Evolutionary conservation across 1,140 invertebrate genomes (phyloP).

Genomic region (Dinoponera quadriceps): DNA sequence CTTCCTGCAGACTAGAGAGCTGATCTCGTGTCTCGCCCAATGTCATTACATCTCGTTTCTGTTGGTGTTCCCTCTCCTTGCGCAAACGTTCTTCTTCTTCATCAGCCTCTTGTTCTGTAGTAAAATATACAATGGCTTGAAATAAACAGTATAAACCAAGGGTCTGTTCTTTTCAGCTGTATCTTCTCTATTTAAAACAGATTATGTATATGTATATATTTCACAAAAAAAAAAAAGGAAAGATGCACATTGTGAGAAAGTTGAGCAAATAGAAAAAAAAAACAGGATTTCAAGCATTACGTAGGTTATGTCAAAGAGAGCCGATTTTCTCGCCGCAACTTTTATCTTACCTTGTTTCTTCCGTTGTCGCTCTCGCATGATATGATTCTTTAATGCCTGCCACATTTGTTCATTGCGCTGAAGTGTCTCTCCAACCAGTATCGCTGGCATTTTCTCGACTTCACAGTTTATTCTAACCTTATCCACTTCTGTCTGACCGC

Average conservation of each 20-base stretch:
- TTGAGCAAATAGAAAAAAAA: too few relatives aligned
- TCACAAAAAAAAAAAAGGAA: too few relatives aligned
- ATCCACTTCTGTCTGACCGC: too few relatives aligned
- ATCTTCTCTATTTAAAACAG: too few relatives aligned
- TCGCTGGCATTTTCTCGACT: slow-evolving; percentile 86
- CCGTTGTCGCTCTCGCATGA: slow-evolving; percentile 94
- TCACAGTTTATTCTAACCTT: neutral
- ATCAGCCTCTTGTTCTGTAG: slow-evolving; percentile 94
- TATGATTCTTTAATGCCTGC: slow-evolving; percentile 94
- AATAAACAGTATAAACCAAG: too few relatives aligned
- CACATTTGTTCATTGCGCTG: slow-evolving; percentile 94
- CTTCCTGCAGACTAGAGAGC: slow-evolving; percentile 92
- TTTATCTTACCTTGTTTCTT: slow-evolving; percentile 92
- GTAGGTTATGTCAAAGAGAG: too few relatives aligned
- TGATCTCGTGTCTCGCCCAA: slow-evolving; percentile 96
- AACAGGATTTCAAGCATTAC: too few relatives aligned
- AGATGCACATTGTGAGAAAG: too few relatives aligned
- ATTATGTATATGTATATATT: too few relatives aligned
- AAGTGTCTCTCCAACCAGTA: slow-evolving; percentile 86
- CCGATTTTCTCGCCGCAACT: too few relatives aligned
- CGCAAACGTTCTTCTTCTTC: slow-evolving; percentile 94
- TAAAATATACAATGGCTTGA: neutral
- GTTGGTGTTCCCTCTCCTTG: slow-evolving; percentile 95
- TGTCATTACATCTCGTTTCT: slow-evolving; percentile 96
- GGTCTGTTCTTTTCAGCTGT: too few relatives aligned